phyloP scores from a whole-genome alignment of 2,113 vertebrate species.

The Anoura caudifer region DNA sequence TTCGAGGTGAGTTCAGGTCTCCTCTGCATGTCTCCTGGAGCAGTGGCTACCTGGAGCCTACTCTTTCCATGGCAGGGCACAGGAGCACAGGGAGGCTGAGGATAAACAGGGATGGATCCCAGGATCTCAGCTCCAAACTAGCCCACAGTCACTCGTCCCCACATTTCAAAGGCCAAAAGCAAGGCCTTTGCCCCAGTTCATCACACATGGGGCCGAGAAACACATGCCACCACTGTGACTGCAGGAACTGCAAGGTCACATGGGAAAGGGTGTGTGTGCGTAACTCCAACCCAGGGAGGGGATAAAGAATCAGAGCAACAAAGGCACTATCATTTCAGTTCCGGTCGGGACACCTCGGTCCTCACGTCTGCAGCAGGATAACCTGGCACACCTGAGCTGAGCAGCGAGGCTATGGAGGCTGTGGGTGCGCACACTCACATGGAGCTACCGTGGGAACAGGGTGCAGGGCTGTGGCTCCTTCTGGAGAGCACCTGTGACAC shows the following conservation, averaged over 20 bases:
- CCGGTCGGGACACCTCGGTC: accelerated
- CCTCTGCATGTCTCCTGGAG: background rate
- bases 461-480: accelerated
- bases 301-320: background rate
- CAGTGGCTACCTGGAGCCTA: background rate
- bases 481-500: background rate
- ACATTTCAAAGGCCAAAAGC: background rate
- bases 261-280: background rate
- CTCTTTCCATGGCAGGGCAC: background rate
- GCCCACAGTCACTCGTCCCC: accelerated
- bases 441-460: background rate
- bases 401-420: accelerated
- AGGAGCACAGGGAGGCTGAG: background rate
- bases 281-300: background rate
- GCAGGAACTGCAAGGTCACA: background rate
- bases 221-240: accelerated
- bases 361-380: background rate
- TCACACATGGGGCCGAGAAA: background rate
- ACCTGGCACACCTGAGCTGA: accelerated
- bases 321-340: background rate
- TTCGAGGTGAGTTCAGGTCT: background rate
- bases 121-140: background rate
- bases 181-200: background rate
- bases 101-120: background rate
- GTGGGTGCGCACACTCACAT: too few relatives aligned